A percentile compares a stretch with the other conserved stretches of the same genome.
These are phyloP conservation scores for Sialis lutaria DNA, from an alignment of 2,888 invertebrate genomes.

Conservation along the genomic window DNA sequence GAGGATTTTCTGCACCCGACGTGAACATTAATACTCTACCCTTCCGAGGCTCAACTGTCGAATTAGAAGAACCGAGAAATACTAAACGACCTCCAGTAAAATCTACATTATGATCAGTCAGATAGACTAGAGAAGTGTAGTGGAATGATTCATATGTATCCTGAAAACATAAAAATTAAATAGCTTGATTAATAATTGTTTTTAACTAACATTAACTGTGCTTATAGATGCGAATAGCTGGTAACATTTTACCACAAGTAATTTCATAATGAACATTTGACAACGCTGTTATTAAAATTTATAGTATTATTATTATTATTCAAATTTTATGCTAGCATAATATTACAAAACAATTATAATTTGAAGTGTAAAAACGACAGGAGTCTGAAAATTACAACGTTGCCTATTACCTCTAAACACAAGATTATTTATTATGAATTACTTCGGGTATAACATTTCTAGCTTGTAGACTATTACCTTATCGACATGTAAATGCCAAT, in stretches of 20 bases:
- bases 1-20: conserved; percentile 71
- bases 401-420: too few species aligned
- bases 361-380: not conserved
- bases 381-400: too few species aligned
- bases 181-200: not conserved
- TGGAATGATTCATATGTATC: conserved; percentile 75
- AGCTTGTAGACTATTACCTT: conserved; percentile 36
- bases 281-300: not conserved
- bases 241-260: not conserved
- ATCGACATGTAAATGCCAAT: conserved; percentile 81
- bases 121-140: conserved; percentile 68
- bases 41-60: conserved; percentile 57
- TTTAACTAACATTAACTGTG: not conserved
- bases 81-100: conserved; percentile 72
- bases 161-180: conserved; percentile 28
- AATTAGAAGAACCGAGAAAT: conserved; percentile 47
- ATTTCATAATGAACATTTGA: not conserved
- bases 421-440: too few species aligned
- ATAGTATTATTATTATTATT: too few species aligned
- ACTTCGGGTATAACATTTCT: too few species aligned
- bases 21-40: conserved; percentile 72
- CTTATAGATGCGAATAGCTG: too few species aligned
- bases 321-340: too few species aligned
- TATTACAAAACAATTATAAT: too few species aligned
- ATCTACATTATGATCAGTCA: conserved; percentile 55